phyloP scores from a whole-genome alignment of 2,113 vertebrate genomes.

The Muntiacus reevesi region DNA sequence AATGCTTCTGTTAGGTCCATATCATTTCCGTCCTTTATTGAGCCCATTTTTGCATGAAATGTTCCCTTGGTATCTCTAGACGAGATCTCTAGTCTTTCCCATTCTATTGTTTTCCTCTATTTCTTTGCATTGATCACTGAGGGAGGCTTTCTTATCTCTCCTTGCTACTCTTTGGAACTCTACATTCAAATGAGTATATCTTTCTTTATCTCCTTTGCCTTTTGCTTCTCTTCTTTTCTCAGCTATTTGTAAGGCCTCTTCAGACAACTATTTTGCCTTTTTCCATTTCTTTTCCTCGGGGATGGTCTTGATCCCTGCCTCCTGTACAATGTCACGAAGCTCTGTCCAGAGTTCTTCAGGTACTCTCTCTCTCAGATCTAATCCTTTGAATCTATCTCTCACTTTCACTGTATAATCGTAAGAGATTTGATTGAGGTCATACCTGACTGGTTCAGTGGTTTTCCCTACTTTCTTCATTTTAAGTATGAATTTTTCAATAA shows the following conservation, averaged over 20 bases:
- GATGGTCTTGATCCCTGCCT: background rate
- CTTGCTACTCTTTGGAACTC: background rate
- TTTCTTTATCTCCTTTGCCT: background rate
- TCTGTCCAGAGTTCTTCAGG: background rate
- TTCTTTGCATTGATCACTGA: background rate
- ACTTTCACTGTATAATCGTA: background rate
- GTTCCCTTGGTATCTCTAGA: background rate
- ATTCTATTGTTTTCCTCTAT: background rate
- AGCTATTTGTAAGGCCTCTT: background rate
- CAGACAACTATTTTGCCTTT: background rate
- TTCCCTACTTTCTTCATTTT: background rate
- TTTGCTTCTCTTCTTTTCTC: background rate
- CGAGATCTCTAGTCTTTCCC: background rate
- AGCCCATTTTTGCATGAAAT: background rate
- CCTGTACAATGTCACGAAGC: accelerated
- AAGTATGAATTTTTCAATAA: background rate
- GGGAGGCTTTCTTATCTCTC: background rate
- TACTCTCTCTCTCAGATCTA: background rate
- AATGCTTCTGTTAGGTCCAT: background rate
- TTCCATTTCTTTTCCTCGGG: background rate
- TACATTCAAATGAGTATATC: background rate
- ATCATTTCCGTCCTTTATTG: background rate
- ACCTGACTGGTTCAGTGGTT: background rate
- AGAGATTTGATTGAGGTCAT: background rate
- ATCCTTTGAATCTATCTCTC: background rate